Evolutionary conservation across 2,797 vertebrate species (phyloP).

Genomic region (Ptychadena robeensis): DNA sequence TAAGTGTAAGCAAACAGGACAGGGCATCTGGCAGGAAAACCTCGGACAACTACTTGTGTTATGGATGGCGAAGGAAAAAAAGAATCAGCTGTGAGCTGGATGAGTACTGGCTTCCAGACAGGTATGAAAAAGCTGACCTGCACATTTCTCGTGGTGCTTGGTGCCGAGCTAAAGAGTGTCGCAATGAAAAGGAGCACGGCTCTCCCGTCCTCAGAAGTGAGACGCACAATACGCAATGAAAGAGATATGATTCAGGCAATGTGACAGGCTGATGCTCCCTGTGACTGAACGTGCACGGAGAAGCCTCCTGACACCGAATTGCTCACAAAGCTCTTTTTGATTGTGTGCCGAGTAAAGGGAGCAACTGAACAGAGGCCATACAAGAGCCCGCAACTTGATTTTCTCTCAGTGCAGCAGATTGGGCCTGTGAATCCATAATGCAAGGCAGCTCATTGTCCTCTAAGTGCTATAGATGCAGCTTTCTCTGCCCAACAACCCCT

Average conservation of each 20-base stretch:
- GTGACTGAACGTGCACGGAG: slow-evolving; percentile 27
- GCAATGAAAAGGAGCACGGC: slow-evolving; percentile 11
- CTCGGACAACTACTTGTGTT: too few relatives aligned
- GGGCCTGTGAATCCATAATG: slow-evolving; percentile 38
- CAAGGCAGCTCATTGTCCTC: slow-evolving; percentile 64
- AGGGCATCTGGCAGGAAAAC: too few relatives aligned
- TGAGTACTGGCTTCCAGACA: neutral
- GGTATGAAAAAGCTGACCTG: neutral
- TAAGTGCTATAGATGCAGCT: neutral
- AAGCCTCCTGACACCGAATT: slow-evolving; percentile 46
- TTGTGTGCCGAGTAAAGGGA: slow-evolving; percentile 47
- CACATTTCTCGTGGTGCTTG: slow-evolving; percentile 20
- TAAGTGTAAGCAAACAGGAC: too few relatives aligned
- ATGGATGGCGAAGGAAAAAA: too few relatives aligned
- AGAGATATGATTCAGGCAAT: slow-evolving; percentile 31
- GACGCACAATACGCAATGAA: slow-evolving; percentile 44
- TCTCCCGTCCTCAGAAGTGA: slow-evolving; percentile 26
- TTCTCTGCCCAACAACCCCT: slow-evolving; percentile 43
- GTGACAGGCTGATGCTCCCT: slow-evolving; percentile 5
- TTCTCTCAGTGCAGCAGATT: slow-evolving; percentile 47
- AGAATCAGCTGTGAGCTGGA: neutral
- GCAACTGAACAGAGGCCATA: slow-evolving; percentile 14
- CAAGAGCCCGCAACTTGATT: slow-evolving; percentile 45
- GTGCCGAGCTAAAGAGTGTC: slow-evolving; percentile 19
- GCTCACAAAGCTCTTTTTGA: slow-evolving; percentile 46